Conservation (phyloP, 2,888 invertebrate genomes). For the Xanthia icteritia region DNA sequence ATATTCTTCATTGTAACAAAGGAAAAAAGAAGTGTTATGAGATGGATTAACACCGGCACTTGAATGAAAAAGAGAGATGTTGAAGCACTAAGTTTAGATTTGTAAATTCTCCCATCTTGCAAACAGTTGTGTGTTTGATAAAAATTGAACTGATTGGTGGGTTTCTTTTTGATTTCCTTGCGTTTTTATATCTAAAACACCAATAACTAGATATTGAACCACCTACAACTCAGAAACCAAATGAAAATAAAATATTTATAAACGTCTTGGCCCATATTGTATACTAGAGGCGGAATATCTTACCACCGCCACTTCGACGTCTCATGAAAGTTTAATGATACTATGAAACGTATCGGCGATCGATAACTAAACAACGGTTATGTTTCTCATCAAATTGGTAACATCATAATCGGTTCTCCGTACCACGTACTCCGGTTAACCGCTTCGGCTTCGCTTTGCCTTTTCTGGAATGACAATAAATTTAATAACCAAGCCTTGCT, state of each 20-base stretch:
- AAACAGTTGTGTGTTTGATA: not conserved
- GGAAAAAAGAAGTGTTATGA: not conserved
- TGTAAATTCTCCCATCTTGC: not conserved
- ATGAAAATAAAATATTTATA: slow-evolving; percentile 41
- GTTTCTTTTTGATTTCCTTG: not conserved
- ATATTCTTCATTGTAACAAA: not conserved
- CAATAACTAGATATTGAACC: not conserved
- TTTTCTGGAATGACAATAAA: not conserved
- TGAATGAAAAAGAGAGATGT: not conserved
- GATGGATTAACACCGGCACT: not conserved
- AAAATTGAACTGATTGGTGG: not conserved
- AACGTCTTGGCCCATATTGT: slow-evolving; percentile 42
- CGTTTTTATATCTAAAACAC: not conserved
- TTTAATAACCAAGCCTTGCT: not conserved
- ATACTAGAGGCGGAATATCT: slow-evolving; percentile 23
- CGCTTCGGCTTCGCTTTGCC: not conserved
- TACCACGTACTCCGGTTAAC: slow-evolving; percentile 16
- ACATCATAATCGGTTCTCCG: slow-evolving; percentile 11
- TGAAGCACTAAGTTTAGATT: not conserved
- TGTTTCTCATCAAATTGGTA: slow-evolving; percentile 41
- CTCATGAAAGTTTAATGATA: slow-evolving; percentile 76
- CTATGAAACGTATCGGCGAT: slow-evolving; percentile 66
- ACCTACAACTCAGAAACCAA: not conserved
- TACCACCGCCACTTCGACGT: slow-evolving; percentile 60
- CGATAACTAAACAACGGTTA: slow-evolving; percentile 54